phyloP scores from a whole-genome alignment of 2,113 vertebrate genomes.

The Gobius niger region DNA sequence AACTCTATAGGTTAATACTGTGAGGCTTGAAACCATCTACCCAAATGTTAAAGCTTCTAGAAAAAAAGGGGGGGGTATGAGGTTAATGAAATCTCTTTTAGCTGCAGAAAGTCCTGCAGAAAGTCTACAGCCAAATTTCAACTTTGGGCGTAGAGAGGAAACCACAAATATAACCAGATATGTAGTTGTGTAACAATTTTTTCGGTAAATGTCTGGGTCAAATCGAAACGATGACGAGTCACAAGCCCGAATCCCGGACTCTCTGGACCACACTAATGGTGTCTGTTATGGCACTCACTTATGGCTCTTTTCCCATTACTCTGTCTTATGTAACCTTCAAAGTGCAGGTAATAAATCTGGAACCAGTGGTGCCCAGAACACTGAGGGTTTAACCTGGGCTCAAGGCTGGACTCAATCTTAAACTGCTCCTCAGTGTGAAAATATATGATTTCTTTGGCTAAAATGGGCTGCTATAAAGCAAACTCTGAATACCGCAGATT shows the following conservation, averaged over 20 bases:
- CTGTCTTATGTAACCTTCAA: constrained; percentile 4
- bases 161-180: no score
- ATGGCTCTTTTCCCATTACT: constrained; percentile 3
- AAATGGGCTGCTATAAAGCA: constrained; percentile 17
- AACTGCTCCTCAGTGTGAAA: constrained; percentile 17
- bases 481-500: background rate
- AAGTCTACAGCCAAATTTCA: no score
- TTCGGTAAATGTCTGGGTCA: no score
- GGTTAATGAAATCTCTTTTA: no score
- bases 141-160: no score
- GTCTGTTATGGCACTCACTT: background rate
- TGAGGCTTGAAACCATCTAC: no score
- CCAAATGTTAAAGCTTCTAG: no score
- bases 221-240: no score
- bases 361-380: constrained; percentile 15
- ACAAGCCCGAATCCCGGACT: no score
- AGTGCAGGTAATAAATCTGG: constrained; percentile 35
- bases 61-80: no score
- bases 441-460: constrained; percentile 12
- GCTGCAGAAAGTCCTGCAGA: no score
- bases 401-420: constrained; percentile 1
- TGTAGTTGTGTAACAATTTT: no score
- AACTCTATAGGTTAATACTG: background rate
- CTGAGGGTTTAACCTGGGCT: constrained; percentile 7
- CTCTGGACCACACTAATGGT: background rate